These are phyloP conservation scores for Lasioglossum lativentre DNA, from an alignment of 2,888 invertebrate species.

Conservation along the genomic window DNA sequence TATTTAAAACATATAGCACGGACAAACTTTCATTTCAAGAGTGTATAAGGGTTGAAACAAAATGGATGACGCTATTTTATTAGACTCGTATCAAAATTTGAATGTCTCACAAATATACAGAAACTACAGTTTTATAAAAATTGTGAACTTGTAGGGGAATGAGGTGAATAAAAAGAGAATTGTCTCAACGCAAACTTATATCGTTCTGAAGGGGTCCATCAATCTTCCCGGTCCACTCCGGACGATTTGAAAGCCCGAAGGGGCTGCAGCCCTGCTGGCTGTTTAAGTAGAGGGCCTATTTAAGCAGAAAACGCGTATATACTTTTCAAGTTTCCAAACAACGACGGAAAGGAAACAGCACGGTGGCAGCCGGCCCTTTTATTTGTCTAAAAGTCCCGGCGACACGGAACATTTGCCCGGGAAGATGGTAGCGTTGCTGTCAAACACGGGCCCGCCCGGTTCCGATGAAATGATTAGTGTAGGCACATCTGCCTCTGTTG, in stretches of 20 bases:
- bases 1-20: too few species aligned
- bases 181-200: not conserved
- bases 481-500: constrained; percentile 61
- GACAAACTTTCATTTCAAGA: too few species aligned
- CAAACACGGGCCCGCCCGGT: constrained; percentile 56
- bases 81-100: not conserved
- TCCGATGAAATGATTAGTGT: constrained; percentile 59
- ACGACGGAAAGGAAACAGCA: constrained; percentile 73
- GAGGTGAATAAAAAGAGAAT: not conserved
- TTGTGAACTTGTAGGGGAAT: not conserved
- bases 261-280: not conserved
- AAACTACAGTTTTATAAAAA: not conserved
- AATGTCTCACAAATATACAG: not conserved
- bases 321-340: constrained; percentile 70
- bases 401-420: constrained; percentile 77
- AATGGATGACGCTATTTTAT: not conserved
- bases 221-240: not conserved
- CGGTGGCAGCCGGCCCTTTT: constrained; percentile 74
- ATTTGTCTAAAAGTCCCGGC: constrained; percentile 76
- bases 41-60: not conserved
- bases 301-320: constrained; percentile 56
- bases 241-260: not conserved
- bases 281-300: constrained; percentile 28
- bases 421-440: constrained; percentile 68
- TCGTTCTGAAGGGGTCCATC: not conserved